These are phyloP conservation scores for Progne subis DNA, from an alignment of 2,113 vertebrate genomes.

Conservation along the genomic window DNA sequence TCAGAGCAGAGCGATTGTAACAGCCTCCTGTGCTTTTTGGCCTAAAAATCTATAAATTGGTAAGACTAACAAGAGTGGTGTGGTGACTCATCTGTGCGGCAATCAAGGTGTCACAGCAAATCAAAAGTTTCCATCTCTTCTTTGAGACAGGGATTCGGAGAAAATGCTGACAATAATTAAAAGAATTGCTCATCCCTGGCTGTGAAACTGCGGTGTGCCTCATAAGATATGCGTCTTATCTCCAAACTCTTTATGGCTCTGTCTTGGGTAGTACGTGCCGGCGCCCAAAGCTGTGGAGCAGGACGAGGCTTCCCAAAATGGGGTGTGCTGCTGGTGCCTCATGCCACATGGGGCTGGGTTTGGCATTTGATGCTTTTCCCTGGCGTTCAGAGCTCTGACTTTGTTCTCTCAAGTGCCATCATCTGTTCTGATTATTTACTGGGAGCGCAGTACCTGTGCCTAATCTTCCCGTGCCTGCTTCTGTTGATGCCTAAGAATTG, in stretches of 20 bases:
- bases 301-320: accelerated
- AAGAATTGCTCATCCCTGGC: conserved; percentile 44
- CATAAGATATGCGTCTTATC: not conserved
- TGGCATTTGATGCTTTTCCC: not conserved
- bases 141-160: not conserved
- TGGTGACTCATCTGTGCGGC: not conserved
- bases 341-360: accelerated
- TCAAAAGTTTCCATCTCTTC: conserved; percentile 38
- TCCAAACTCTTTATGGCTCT: not conserved
- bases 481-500: not conserved
- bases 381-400: not conserved
- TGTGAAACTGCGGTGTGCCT: not conserved
- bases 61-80: not conserved
- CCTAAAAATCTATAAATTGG: not conserved
- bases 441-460: not conserved
- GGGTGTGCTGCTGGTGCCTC: accelerated
- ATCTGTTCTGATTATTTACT: not conserved
- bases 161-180: conserved; percentile 36
- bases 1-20: not conserved
- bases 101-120: conserved; percentile 62
- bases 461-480: not conserved
- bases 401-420: not conserved
- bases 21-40: not conserved
- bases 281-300: not conserved
- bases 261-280: not conserved